Base-by-base conservation (phyloP, 2,113 vertebrate genomes). In the Lanius ludovicianus region DNA sequence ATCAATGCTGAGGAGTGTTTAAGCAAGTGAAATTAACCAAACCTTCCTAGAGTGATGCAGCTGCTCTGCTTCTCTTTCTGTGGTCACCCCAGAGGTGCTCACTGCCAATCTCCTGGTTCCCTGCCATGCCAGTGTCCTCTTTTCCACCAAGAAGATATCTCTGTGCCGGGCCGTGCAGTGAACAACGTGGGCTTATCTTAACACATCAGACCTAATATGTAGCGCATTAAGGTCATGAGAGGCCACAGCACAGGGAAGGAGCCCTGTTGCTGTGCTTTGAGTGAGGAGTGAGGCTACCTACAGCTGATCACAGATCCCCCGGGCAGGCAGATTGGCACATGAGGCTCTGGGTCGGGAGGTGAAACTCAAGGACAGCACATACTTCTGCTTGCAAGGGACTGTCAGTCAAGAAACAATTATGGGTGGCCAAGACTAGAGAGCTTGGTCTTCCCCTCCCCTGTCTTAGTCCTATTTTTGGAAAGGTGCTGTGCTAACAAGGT, bases 231-330 rank as follows among this genome's bases (percentile, higher is more conserved):
- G 30, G 6, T 63, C 39, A 4, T 17, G 42, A 19, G 55, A 63
- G 28, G 57, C 53, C 80, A 11, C 0, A 1, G 55, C 42, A n/a
- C 22, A 23, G 52, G 31, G 55, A 53, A 57, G 63, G 52, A 89
- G 13, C 19, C 27, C 63, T 35, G 50, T 65, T 28, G 47, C n/a
- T 1, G 28, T 21, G 59, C 44, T 50, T 1, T 20, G n/a, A 21
- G 31, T 1, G 0, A 27, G 60, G 52, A 82, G n/a, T 46, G 9
- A 2, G 0, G 0, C 14, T 46, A 2, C 14, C 59, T 57, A 73
- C 73, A 84, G 89, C 64, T 37, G 55, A 25, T 37, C 55, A 9
- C 42, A 62, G 27, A 22, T 46, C 4, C 6, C 15, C 2, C 10
- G 33, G 79, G 69, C 55, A 33, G 46, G 47, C 37, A 46, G 20